Conservation (phyloP, 2,888 invertebrate species). For the Ormyrus nitidulus region DNA sequence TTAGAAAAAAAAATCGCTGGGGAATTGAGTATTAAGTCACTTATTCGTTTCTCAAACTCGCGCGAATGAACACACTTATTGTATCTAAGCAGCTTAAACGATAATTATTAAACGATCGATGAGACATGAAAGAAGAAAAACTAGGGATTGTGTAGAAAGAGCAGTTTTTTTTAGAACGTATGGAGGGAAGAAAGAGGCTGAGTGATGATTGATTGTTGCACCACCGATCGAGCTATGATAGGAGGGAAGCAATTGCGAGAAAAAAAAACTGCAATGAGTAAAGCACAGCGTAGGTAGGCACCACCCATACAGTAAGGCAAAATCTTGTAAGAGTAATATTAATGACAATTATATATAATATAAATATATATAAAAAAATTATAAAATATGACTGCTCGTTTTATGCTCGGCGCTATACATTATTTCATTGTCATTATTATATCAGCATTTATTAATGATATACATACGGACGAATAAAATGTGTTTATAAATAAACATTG, state of each 20-base stretch:
- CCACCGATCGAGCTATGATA: constrained; percentile 13
- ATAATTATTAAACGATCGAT: constrained; percentile 54
- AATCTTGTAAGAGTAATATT: constrained; percentile 61
- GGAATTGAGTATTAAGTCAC: constrained; percentile 49
- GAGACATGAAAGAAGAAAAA: constrained; percentile 45
- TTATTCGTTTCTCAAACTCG: constrained; percentile 41
- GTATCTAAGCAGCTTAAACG: constrained; percentile 69
- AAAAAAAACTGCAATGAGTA: constrained; percentile 56
- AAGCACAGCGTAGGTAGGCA: constrained; percentile 69
- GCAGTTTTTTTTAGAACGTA: constrained; percentile 25
- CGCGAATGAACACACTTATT: constrained; percentile 65
- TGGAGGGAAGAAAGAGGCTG: constrained; percentile 51
- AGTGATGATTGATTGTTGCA: constrained; percentile 61
- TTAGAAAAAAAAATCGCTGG: constrained; percentile 40
- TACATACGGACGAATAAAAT: constrained; percentile 73
- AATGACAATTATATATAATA: constrained; percentile 66
- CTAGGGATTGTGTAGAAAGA: constrained; percentile 42
- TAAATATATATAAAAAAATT: constrained; percentile 53
- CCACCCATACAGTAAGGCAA: constrained; percentile 60
- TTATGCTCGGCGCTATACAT: constrained; percentile 74
- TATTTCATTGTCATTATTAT: constrained; percentile 74
- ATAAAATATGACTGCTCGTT: constrained; percentile 72
- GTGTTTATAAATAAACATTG: constrained; percentile 71
- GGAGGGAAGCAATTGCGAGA: constrained; percentile 25
- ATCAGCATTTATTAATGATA: constrained; percentile 73